Conservation (phyloP, 2,113 vertebrate genomes). For the Sminthopsis crassicaudata region DNA sequence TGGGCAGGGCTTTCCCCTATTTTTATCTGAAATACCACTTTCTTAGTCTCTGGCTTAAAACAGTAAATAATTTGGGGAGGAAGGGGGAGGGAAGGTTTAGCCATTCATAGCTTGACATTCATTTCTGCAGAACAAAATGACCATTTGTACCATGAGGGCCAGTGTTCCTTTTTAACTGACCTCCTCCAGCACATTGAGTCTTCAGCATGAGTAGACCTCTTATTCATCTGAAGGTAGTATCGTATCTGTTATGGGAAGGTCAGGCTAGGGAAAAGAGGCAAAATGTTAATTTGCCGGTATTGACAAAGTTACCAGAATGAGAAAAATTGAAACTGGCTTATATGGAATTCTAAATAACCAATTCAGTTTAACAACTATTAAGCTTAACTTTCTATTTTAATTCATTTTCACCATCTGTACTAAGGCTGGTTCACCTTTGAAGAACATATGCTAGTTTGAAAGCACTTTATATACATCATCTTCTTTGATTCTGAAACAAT, state of each 20-base stretch:
- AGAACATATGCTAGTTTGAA: not conserved
- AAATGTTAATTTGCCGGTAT: conserved; percentile 16
- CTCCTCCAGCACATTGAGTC: conserved; percentile 53
- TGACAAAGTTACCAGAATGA: conserved; percentile 26
- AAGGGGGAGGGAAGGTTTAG: conserved; percentile 4
- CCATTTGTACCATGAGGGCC: conserved; percentile 52
- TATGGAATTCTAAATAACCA: not conserved
- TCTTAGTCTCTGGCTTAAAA: conserved; percentile 58
- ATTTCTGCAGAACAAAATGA: conserved; percentile 44
- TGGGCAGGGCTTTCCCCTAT: conserved; percentile 28
- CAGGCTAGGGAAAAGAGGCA: not conserved
- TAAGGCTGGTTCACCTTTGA: not conserved
- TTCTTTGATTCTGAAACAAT: not conserved
- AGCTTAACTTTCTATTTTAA: not conserved
- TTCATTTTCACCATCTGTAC: not conserved
- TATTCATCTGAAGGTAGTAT: conserved; percentile 54
- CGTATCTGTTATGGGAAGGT: conserved; percentile 46
- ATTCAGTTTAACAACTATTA: not conserved
- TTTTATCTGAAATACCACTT: conserved; percentile 71
- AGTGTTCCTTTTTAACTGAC: conserved; percentile 54
- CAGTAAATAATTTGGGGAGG: conserved; percentile 53
- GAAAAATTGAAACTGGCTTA: conserved; percentile 39
- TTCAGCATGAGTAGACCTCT: conserved; percentile 51
- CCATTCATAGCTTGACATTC: conserved; percentile 59
- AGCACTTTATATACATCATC: not conserved